These are phyloP conservation scores for Holcopasites calliopsidis DNA, from an alignment of 1,140 invertebrate genomes.

Conservation along the genomic window DNA sequence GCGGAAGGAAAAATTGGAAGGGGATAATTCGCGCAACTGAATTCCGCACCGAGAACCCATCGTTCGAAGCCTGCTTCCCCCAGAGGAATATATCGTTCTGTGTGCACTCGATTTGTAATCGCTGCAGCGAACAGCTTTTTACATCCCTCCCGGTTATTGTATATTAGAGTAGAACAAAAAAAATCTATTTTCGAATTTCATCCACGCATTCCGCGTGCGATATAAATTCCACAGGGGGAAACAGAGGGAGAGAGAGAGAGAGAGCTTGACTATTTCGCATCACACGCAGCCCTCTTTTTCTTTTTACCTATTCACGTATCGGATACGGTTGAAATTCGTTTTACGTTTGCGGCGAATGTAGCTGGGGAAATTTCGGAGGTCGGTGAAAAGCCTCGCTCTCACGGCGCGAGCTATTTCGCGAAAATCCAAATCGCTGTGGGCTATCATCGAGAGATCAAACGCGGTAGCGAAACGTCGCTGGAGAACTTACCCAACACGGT, in stretches of 20 bases:
- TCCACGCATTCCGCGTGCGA: neutral
- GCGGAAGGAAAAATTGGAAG: neutral
- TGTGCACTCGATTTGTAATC: neutral
- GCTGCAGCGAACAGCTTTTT: neutral
- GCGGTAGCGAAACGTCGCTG: neutral
- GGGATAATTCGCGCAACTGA: too few species aligned
- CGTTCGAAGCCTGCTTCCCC: conserved; percentile 25
- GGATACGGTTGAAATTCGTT: neutral
- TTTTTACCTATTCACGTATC: neutral
- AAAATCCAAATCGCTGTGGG: neutral
- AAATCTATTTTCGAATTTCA: neutral
- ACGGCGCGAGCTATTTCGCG: neutral
- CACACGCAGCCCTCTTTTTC: neutral
- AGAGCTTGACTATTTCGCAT: too few species aligned
- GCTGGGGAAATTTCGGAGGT: neutral
- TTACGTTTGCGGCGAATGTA: neutral
- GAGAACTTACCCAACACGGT: conserved; percentile 86
- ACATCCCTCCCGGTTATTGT: conserved; percentile 13
- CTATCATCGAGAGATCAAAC: neutral
- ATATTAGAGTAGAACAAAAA: neutral
- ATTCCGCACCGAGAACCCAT: neutral
- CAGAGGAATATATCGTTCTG: conserved; percentile 33
- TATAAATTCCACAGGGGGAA: neutral
- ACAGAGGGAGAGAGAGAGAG: too few species aligned
- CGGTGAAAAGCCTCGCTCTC: neutral